A percentile compares a stretch with the other conserved stretches of the same genome.
Evolutionary conservation across 2,113 vertebrate species (phyloP).

Genomic region (Zosterops hypoxanthus): DNA sequence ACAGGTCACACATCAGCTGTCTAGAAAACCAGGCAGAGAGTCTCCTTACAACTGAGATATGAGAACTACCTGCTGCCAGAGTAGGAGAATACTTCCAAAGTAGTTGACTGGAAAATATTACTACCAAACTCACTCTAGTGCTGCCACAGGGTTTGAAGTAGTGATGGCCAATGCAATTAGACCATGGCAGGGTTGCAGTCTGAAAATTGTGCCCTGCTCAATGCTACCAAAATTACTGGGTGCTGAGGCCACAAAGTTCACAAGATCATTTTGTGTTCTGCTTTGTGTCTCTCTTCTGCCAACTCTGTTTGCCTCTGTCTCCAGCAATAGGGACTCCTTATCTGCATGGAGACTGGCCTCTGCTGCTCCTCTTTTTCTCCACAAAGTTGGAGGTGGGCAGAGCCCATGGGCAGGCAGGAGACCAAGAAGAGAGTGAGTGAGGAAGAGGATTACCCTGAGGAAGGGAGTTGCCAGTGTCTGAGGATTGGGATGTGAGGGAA

Average conservation of each 20-base stretch:
- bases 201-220: neutral
- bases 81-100: neutral
- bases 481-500: neutral
- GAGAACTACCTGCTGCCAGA: neutral
- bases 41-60: neutral
- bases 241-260: neutral
- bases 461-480: neutral
- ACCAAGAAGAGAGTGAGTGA: neutral
- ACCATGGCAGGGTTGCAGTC: fast-evolving
- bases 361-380: neutral
- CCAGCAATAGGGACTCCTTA: neutral
- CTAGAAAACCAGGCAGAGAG: neutral
- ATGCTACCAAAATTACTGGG: neutral
- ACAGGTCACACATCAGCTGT: neutral
- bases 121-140: neutral
- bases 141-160: neutral
- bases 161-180: neutral
- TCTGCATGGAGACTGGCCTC: neutral
- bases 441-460: neutral
- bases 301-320: neutral
- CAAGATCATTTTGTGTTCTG: neutral
- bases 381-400: neutral
- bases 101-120: neutral
- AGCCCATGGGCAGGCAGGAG: neutral
- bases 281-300: neutral